A percentile compares a stretch with the other conserved stretches of the same genome.
Evolutionary conservation across 2,113 vertebrate genomes (phyloP).

Genomic region (Pristiophorus japonicus): DNA sequence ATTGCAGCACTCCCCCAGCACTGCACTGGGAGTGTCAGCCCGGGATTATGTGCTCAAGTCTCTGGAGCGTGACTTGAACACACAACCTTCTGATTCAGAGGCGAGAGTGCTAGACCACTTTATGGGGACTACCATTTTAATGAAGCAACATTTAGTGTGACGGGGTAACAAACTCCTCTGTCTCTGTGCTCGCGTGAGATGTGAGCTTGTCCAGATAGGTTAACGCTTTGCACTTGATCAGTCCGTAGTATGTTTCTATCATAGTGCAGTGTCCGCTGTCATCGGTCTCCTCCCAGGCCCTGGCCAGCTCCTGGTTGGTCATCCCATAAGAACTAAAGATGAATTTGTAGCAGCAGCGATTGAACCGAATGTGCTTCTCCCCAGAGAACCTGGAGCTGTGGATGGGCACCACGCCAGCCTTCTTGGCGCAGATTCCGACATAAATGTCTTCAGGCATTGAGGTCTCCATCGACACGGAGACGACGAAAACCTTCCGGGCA

Average conservation of each 20-base stretch:
- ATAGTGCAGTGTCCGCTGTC: slow-evolving; percentile 59
- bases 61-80: no score
- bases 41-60: no score
- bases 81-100: no score
- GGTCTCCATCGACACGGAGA: slow-evolving; percentile 49
- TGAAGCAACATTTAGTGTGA: not conserved
- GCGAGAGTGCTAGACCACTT: not conserved
- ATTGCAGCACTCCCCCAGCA: no score
- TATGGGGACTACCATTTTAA: not conserved
- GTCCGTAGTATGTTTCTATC: slow-evolving; percentile 74
- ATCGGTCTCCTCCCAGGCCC: slow-evolving; percentile 68
- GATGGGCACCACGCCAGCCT: slow-evolving; percentile 64
- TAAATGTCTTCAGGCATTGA: slow-evolving; percentile 63
- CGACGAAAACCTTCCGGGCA: slow-evolving; percentile 70
- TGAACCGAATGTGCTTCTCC: slow-evolving; percentile 70
- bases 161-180: not conserved
- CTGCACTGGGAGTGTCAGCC: no score
- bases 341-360: slow-evolving; percentile 81
- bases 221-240: slow-evolving; percentile 76
- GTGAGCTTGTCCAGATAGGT: slow-evolving; percentile 77
- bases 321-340: slow-evolving; percentile 74
- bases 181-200: slow-evolving; percentile 43
- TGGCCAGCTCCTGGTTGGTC: slow-evolving; percentile 53
- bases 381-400: slow-evolving; percentile 83
- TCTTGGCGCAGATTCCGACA: slow-evolving; percentile 72